Conservation (phyloP, 2,888 invertebrate species). For the Meliscaeva auricollis region DNA sequence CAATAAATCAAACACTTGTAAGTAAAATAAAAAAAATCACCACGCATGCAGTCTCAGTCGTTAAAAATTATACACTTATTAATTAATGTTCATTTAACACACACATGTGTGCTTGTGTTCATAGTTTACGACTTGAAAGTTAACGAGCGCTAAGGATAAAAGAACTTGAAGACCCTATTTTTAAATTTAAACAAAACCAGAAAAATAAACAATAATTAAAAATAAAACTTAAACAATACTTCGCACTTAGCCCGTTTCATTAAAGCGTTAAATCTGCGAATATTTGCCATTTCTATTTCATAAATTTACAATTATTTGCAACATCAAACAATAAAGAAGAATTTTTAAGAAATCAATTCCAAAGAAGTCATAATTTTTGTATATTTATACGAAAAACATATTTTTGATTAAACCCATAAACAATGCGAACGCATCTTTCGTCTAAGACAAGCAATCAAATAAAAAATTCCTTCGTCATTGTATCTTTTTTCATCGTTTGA, state of each 20-base stretch:
- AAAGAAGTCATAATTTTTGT: slow-evolving; percentile 61
- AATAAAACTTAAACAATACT: too few relatives aligned
- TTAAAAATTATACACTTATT: not conserved
- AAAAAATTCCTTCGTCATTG: slow-evolving; percentile 41
- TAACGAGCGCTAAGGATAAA: slow-evolving; percentile 3
- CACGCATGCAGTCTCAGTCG: too few relatives aligned
- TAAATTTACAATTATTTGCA: not conserved
- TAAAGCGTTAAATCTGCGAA: not conserved
- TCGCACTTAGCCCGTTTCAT: too few relatives aligned
- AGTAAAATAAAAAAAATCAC: too few relatives aligned
- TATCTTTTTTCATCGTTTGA: slow-evolving; percentile 31
- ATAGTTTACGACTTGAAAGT: slow-evolving; percentile 1
- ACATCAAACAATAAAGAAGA: slow-evolving; percentile 17
- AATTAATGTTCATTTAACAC: not conserved
- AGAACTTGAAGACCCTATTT: not conserved
- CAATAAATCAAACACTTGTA: slow-evolving; percentile 1
- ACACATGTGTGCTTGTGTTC: not conserved
- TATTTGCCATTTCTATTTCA: too few relatives aligned
- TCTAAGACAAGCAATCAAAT: slow-evolving; percentile 66
- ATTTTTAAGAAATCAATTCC: slow-evolving; percentile 45
- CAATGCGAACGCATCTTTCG: slow-evolving; percentile 71
- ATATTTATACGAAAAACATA: slow-evolving; percentile 73
- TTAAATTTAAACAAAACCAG: too few relatives aligned
- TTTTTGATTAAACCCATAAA: slow-evolving; percentile 75
- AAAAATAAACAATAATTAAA: too few relatives aligned